Percentiles rank a stretch among this genome's conserved stretches.
These are phyloP conservation scores for Ciconia maguari DNA, from an alignment of 2,113 vertebrate species.

Conservation along the genomic window DNA sequence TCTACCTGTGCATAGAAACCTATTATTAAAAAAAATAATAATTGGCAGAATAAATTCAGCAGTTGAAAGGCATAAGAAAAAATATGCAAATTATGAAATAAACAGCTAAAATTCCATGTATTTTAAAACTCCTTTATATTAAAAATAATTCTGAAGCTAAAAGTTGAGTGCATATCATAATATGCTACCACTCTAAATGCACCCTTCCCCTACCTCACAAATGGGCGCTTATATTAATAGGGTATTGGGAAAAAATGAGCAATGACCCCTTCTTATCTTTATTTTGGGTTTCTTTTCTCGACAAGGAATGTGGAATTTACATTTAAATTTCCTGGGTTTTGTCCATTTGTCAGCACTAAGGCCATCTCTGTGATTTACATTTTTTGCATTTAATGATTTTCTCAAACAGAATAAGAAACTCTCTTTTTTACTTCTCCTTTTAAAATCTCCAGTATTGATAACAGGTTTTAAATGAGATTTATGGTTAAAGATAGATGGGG, in stretches of 20 bases:
- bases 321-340: slow-evolving; percentile 16
- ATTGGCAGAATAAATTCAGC: neutral
- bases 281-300: neutral
- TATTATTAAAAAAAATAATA: neutral
- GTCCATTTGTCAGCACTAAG: neutral
- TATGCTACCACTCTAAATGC: neutral
- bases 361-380: neutral
- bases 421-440: neutral
- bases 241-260: neutral
- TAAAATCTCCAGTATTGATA: slow-evolving; percentile 18
- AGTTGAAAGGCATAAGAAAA: neutral
- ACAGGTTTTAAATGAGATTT: slow-evolving; percentile 32
- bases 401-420: slow-evolving; percentile 21
- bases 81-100: neutral
- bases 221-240: neutral
- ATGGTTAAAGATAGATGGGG: slow-evolving; percentile 54
- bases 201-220: neutral
- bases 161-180: neutral
- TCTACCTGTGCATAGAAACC: neutral
- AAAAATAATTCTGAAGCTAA: neutral
- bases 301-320: neutral
- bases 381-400: slow-evolving; percentile 15
- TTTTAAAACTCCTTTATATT: neutral
- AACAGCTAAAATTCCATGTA: neutral
- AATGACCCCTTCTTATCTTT: neutral